Evolutionary conservation across 1,140 invertebrate genomes (phyloP).

Genomic region (Lineus longissimus): DNA sequence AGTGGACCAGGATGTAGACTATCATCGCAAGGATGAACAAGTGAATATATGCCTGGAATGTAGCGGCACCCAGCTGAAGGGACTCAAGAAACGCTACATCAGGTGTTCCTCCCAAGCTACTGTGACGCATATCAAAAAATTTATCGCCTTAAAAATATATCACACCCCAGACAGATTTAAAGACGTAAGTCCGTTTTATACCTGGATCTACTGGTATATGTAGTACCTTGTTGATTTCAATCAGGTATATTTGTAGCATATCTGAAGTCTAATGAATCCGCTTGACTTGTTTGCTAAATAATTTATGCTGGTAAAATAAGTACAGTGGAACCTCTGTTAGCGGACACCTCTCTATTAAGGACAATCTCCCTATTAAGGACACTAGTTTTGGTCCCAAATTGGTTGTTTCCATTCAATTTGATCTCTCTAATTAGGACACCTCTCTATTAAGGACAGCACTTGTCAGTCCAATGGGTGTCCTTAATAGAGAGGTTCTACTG

Average conservation of each 20-base stretch:
- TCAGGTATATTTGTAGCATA: too few relatives aligned
- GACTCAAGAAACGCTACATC: constrained; percentile 68
- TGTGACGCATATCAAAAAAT: constrained; percentile 95
- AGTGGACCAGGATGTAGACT: constrained; percentile 70
- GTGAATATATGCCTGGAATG: constrained; percentile 50
- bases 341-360: too few relatives aligned
- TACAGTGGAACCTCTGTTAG: too few relatives aligned
- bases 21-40: constrained; percentile 93
- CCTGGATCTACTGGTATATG: not conserved
- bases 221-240: too few relatives aligned
- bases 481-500: too few relatives aligned
- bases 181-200: constrained; percentile 71
- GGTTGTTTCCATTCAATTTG: too few relatives aligned
- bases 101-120: constrained; percentile 93
- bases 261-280: too few relatives aligned
- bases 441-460: too few relatives aligned
- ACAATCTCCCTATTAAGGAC: too few relatives aligned
- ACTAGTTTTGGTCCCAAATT: too few relatives aligned
- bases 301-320: not conserved
- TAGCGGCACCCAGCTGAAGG: constrained; percentile 32
- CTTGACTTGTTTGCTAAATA: not conserved
- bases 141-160: constrained; percentile 91
- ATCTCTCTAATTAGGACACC: too few relatives aligned
- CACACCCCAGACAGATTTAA: constrained; percentile 88
- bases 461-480: too few relatives aligned